Evolutionary conservation across 2,888 invertebrate species (phyloP), one percentile per base, ranked within the genome.

Genomic region (Hemicrepidius hirtus): DNA sequence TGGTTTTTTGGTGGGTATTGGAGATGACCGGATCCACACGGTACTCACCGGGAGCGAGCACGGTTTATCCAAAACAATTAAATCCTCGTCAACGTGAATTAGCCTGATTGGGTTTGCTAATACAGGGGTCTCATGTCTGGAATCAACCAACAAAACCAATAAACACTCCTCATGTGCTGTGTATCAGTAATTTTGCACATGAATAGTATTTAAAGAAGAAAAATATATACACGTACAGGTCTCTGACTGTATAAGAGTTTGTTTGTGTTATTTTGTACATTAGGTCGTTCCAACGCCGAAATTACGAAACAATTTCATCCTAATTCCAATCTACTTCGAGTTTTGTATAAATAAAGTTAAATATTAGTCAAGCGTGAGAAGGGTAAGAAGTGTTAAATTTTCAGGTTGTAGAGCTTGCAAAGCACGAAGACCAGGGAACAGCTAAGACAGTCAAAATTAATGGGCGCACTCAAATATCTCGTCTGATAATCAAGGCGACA

Each of bases 51-150:
- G 95, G 86, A 96, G 90, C 83, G 95, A 95, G 86, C 94, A 92
- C 84, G 95, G 96, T 90, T 96, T 96, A 90, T 96, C 94, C 89
- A 96, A 91, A 86, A 96, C 96, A 86, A 96, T 90, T 84, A 95
- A 89, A 85, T 96, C 94, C 82, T 94, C 94, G 86, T 93, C 94
- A 87, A 94, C 92, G 87, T 93, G 91, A 86, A 96, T 91, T 87
- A 96, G 91, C 89, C 93, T 91, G 88, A 96, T 92, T 86, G 91
- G 90, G 88, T 91, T 90, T 87, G 92, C 92, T 87, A 94, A 91
- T 86, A 96, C 94, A 85, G 95, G 94, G 85, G 94, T 93, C 90
- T 96, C 96, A 90, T 96, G 95, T 90, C 95, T 93, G 91, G 82
- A 88, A 86, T 76, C 77, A 81, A 79, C 76, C 77, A 80, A 77